phyloP scores from a whole-genome alignment of 2,113 vertebrate species.

The Anas platyrhynchos region DNA sequence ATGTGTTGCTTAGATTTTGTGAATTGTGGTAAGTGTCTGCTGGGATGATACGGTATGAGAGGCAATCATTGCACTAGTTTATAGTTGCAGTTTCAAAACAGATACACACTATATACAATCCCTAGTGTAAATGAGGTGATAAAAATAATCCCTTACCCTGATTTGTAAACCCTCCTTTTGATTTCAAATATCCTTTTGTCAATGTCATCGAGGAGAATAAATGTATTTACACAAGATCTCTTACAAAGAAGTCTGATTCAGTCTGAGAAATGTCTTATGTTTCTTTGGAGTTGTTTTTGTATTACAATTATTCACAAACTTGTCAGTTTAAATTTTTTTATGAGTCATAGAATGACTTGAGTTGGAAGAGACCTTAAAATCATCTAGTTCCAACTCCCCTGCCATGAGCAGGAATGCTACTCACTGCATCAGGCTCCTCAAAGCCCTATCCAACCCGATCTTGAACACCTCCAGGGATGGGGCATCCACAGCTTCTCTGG shows the following conservation, averaged over 20 bases:
- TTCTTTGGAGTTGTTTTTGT: neutral
- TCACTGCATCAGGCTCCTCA: no score
- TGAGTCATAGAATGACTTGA: no score
- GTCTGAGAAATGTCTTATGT: neutral
- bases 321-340: neutral
- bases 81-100: neutral
- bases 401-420: no score
- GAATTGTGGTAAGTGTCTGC: neutral
- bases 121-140: neutral
- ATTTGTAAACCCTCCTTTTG: neutral
- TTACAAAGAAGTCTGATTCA: accelerated
- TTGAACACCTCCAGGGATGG: no score
- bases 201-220: neutral
- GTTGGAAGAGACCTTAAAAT: no score
- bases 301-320: neutral
- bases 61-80: neutral
- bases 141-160: neutral
- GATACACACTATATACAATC: neutral
- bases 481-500: no score
- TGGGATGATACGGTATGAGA: neutral
- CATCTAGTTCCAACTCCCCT: no score
- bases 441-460: no score
- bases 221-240: neutral
- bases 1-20: neutral
- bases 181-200: neutral